phyloP scores from a whole-genome alignment of 2,888 invertebrate species.

The Mythimna lalbum region DNA sequence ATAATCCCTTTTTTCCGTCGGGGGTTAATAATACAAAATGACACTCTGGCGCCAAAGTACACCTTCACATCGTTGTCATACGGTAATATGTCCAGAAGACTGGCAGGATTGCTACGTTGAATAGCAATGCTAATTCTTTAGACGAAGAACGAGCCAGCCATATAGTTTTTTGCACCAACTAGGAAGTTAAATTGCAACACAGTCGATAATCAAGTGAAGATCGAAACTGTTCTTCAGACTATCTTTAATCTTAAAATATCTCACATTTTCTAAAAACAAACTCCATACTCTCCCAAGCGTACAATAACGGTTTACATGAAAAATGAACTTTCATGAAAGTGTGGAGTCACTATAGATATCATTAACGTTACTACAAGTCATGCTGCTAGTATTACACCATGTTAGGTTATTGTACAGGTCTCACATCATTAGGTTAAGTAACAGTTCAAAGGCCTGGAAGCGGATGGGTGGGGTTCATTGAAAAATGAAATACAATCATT shows the following conservation, averaged over 20 bases:
- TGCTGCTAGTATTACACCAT: conserved; percentile 31
- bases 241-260: conserved; percentile 23
- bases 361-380: conserved; percentile 56
- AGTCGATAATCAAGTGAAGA: background rate
- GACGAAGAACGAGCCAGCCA: too few species aligned
- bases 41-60: too few species aligned
- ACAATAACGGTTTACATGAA: conserved; percentile 55
- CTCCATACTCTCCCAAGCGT: conserved; percentile 10
- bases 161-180: background rate
- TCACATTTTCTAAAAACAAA: conserved; percentile 35
- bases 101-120: too few species aligned
- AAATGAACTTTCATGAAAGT: conserved; percentile 51
- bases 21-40: too few species aligned
- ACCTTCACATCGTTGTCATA: too few species aligned
- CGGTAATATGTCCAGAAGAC: too few species aligned
- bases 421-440: conserved; percentile 45
- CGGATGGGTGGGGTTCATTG: conserved; percentile 1
- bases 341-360: conserved; percentile 50
- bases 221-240: conserved; percentile 12
- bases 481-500: too few species aligned
- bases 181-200: background rate
- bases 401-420: conserved; percentile 36
- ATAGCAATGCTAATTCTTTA: too few species aligned
- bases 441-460: conserved; percentile 1
- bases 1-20: too few species aligned